phyloP scores from a whole-genome alignment of 2,797 vertebrate genomes.

The Cynopterus sphinx region DNA sequence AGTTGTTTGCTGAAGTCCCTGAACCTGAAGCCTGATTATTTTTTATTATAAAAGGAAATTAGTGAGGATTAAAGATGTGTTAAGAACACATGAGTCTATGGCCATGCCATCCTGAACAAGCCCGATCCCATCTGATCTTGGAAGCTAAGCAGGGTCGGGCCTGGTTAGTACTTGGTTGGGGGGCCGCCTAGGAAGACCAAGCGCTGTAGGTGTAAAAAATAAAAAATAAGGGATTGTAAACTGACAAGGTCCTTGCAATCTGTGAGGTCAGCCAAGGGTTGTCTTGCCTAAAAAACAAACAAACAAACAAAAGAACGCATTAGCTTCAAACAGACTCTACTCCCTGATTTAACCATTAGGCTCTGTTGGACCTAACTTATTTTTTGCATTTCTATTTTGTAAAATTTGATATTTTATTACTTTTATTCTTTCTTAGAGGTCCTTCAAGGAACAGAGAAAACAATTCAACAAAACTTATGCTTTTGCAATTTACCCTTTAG shows the following conservation, averaged over 20 bases:
- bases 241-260: too few species aligned
- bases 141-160: too few species aligned
- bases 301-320: neutral
- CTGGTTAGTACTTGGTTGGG: too few species aligned
- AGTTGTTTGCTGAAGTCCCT: neutral
- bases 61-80: neutral
- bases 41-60: neutral
- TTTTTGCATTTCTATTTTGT: neutral
- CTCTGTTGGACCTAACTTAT: neutral
- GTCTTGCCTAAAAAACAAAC: too few species aligned
- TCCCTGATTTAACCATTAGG: neutral
- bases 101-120: too few species aligned
- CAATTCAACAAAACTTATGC: neutral
- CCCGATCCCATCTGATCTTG: too few species aligned
- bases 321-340: neutral
- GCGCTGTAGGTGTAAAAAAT: too few species aligned
- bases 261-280: too few species aligned
- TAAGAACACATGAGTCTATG: neutral
- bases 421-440: neutral
- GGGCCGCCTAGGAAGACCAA: too few species aligned
- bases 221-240: too few species aligned
- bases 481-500: neutral
- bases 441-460: neutral
- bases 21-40: neutral
- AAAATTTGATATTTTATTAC: neutral